Evolutionary conservation across 2,113 vertebrate genomes (phyloP), one percentile per base, ranked within the genome.

Genomic region (Leucosticte australis): DNA sequence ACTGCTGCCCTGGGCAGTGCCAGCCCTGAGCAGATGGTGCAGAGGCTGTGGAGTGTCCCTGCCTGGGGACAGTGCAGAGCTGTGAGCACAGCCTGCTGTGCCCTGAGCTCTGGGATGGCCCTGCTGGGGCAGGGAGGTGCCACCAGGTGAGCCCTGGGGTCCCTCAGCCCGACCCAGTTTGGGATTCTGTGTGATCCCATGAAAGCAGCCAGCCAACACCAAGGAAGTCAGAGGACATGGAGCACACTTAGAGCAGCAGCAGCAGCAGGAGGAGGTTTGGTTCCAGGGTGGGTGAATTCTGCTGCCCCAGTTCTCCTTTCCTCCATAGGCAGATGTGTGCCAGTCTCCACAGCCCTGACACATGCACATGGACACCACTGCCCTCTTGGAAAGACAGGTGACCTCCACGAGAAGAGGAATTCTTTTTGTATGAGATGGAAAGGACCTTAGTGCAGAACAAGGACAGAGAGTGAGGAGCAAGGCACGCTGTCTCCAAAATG

Each of bases 321-420:
- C 37, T 67, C 80, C 20, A 2, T 0, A 4, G 50, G 46, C 33
- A 73, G 59, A 35, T 2, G 11, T n/a, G 50, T 63, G 37, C 56
- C 50, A 27, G 21, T 1, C n/a, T 37, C 37, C 86, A 35, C 49
- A n/a, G 41, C 47, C 23, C 21, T 52, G 21, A 71, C 4, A 5
- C 6, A 0, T 3, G 31, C 62, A 31, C 8, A 1, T 6, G 59
- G 56, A 18, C 60, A 64, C 28, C 13, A 0, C 17, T n/a, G 26
- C n/a, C 9, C 31, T 20, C 11, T 26, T 62, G 22, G 65, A 82
- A 75, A 31, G 46, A 31, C 15, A n/a, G 21, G 35, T 26, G 9
- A 50, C 73, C 68, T 75, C 17, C 31, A 19, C 1, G 7, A 59
- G 56, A 87, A 55, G 22, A 84, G 46, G 60, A 95, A 13, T n/a